Percentiles rank a stretch among this genome's conserved stretches.
These are phyloP conservation scores for Brevimyrus niger DNA, from an alignment of 2,113 vertebrate species.

Conservation along the genomic window DNA sequence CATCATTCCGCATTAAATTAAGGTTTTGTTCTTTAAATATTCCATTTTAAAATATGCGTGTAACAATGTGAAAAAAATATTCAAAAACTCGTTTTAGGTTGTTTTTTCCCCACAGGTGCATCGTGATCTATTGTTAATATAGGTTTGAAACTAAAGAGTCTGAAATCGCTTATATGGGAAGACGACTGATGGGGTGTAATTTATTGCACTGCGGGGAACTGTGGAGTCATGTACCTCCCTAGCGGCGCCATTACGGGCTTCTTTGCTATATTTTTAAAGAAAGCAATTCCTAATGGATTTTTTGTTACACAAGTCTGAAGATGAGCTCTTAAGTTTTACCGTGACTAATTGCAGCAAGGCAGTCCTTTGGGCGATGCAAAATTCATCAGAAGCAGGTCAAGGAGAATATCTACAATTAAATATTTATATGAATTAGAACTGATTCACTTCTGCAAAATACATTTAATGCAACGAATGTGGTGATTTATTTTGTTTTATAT, in stretches of 20 bases:
- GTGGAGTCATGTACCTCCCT: not conserved
- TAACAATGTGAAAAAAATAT: not conserved
- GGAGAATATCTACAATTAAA: slow-evolving; percentile 10
- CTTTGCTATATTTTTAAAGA: not conserved
- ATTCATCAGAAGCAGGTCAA: slow-evolving; percentile 4
- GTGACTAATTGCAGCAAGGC: not conserved
- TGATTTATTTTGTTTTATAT: not conserved
- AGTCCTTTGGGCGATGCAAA: not conserved
- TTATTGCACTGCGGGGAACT: not conserved
- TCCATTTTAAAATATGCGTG: not conserved
- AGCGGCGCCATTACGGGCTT: not conserved
- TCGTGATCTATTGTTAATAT: not conserved
- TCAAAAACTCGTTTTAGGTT: not conserved
- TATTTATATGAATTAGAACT: slow-evolving; percentile 13
- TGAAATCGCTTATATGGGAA: not conserved
- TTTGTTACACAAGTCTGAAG: not conserved
- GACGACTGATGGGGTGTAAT: not conserved
- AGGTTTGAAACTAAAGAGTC: not conserved
- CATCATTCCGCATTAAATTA: not conserved
- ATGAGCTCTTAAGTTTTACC: not conserved
- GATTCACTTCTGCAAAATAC: not conserved
- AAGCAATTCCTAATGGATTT: not conserved
- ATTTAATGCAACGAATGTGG: not conserved
- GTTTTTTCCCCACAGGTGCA: not conserved
- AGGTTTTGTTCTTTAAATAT: not conserved